These are phyloP conservation scores for Xenotilapia longispinis DNA, from an alignment of 2,113 vertebrate species.

Conservation along the genomic window DNA sequence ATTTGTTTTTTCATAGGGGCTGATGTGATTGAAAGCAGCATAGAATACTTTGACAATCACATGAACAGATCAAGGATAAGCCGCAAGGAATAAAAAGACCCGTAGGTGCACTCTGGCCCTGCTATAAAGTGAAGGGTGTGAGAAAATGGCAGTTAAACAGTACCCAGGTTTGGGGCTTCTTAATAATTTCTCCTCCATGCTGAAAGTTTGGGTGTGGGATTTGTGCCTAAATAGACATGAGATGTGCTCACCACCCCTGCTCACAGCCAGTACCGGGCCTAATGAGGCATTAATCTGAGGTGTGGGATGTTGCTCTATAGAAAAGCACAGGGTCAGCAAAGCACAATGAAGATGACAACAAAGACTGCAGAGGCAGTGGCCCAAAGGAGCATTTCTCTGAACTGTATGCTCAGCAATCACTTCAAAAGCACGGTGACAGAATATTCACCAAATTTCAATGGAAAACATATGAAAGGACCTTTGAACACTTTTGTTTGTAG, in stretches of 20 bases:
- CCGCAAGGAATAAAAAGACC: conserved; percentile 25
- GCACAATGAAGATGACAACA: conserved; percentile 70
- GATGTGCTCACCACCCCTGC: conserved; percentile 32
- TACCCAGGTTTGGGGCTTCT: conserved; percentile 34
- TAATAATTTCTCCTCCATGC: conserved; percentile 22
- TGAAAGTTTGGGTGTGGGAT: conserved; percentile 54
- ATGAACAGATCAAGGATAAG: conserved; percentile 40
- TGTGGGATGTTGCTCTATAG: conserved; percentile 69
- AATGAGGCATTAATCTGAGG: conserved; percentile 77
- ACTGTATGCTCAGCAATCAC: conserved; percentile 67
- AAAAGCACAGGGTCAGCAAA: conserved; percentile 63
- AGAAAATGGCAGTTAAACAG: conserved; percentile 54
- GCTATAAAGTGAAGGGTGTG: conserved; percentile 51
- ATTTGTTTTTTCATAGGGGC: conserved; percentile 7
- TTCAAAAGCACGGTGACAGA: conserved; percentile 58
- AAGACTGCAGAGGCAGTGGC: conserved; percentile 51
- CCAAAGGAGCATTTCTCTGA: conserved; percentile 49
- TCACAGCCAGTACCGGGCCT: conserved; percentile 53
- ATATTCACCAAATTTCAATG: conserved; percentile 62
- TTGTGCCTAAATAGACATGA: conserved; percentile 48
- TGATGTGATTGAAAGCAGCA: conserved; percentile 51
- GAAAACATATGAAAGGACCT: conserved; percentile 56
- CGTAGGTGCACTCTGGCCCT: conserved; percentile 49
- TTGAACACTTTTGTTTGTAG: conserved; percentile 57
- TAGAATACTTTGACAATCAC: conserved; percentile 33